A percentile compares a stretch with the other conserved stretches of the same genome.
These are phyloP conservation scores for Anthonomus grandis DNA, from an alignment of 1,140 invertebrate genomes.

Conservation along the genomic window DNA sequence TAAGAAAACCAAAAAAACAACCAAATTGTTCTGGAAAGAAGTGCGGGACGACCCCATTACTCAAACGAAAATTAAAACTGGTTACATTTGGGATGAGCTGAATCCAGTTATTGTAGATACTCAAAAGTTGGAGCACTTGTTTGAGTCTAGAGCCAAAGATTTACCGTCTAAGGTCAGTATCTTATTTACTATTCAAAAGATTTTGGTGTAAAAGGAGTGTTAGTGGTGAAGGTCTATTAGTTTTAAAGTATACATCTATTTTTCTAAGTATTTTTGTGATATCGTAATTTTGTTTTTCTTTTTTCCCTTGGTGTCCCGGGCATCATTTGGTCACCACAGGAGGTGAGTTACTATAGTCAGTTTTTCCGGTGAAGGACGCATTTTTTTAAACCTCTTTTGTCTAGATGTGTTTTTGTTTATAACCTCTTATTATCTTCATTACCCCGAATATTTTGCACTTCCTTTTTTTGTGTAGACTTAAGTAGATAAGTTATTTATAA, in stretches of 20 bases:
- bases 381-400: background rate
- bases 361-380: slow-evolving; percentile 32
- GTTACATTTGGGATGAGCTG: slow-evolving; percentile 95
- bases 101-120: slow-evolving; percentile 82
- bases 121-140: slow-evolving; percentile 92
- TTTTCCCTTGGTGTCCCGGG: slow-evolving; percentile 39
- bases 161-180: slow-evolving; percentile 80
- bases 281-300: slow-evolving; percentile 35
- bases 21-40: slow-evolving; percentile 99
- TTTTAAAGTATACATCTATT: slow-evolving; percentile 9
- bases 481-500: too few relatives aligned
- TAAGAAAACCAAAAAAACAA: slow-evolving; percentile 95
- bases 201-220: background rate
- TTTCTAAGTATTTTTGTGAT: slow-evolving; percentile 16
- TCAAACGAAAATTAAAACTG: slow-evolving; percentile 60
- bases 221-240: slow-evolving; percentile 17
- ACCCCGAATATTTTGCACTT: too few relatives aligned
- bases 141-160: slow-evolving; percentile 96
- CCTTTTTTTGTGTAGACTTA: too few relatives aligned
- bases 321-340: slow-evolving; percentile 40
- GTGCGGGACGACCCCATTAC: slow-evolving; percentile 80
- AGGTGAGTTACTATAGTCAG: slow-evolving; percentile 44
- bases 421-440: too few relatives aligned
- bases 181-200: background rate
- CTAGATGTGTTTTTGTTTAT: slow-evolving; percentile 13